Evolutionary conservation across 2,797 vertebrate species (phyloP), one percentile per base, ranked within the genome.

Genomic region (Pantherophis alleghaniensis): DNA sequence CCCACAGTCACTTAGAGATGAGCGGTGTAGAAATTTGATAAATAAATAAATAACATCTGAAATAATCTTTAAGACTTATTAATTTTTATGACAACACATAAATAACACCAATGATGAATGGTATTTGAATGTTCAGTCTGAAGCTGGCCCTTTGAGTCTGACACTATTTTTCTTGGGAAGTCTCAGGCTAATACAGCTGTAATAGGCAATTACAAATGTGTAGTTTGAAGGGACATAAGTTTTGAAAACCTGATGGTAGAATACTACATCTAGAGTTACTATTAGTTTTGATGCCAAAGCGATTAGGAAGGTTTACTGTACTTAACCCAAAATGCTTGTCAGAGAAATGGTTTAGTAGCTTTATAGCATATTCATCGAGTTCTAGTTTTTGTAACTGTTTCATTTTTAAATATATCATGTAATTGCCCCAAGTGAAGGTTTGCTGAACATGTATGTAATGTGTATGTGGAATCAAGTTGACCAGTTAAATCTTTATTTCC

Each of bases 21-120:
- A 69, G 63, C 0, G 0, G 2, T 2, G 13, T n/a, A 69, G n/a
- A 32, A 16, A 32, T 32, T 69, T 69, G 63, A 69, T n/a, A 66
- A 66, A 66, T 66, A 69, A 69, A n/a, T 69, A 32, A 32, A 32
- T n/a, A 69, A 69, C 63, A 69, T 14, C 95, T 95, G 93, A 90
- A 93, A n/a, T 89, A 93, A 69, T 87, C 37, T 83, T 61, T 37
- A 32, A 61, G 13, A 2, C 86, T 57, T 20, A 74, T 87, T 0
- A 0, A 16, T 37, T n/a, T n/a, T 91, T 89, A 79, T 79, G 69
- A 42, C 1, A 0, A 42, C 32, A 79, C 18, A 79, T 79, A 79
- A 22, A 42, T 79, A 22, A 4, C 69, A 42, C 18, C 37, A 79
- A 3, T 55, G 10, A 55, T 90, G 63, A 90, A 56, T 56, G 5